phyloP scores from a whole-genome alignment of 2,113 vertebrate species.

The Bos javanicus region DNA sequence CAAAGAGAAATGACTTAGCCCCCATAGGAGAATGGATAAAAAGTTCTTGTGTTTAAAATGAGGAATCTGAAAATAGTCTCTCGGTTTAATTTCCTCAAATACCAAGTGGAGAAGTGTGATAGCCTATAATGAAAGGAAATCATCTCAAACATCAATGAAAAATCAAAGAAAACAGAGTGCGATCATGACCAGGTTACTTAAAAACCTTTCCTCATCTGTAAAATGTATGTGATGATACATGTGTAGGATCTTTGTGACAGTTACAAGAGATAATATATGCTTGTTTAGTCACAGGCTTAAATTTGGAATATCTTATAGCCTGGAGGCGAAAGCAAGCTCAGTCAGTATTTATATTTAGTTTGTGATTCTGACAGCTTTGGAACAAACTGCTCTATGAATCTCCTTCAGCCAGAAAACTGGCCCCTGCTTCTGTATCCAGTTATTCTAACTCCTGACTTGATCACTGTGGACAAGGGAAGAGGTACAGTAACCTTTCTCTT shows the following conservation, averaged over 20 bases:
- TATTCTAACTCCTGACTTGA: not conserved
- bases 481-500: not conserved
- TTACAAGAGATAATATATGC: not conserved
- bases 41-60: conserved; percentile 5
- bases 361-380: not conserved
- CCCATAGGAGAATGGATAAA: not conserved
- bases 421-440: not conserved
- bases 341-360: conserved; percentile 18
- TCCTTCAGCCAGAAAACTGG: not conserved
- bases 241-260: not conserved
- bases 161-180: not conserved
- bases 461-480: not conserved
- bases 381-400: not conserved
- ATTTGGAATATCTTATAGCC: not conserved
- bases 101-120: not conserved
- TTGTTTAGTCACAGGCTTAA: not conserved
- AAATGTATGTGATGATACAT: not conserved
- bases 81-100: not conserved
- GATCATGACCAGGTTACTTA: not conserved
- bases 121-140: not conserved
- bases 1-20: not conserved
- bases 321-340: not conserved
- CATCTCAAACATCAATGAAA: not conserved
- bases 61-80: not conserved
- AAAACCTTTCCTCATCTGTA: not conserved